phyloP scores from a whole-genome alignment of 1,140 invertebrate species.

The Ceratosolen fusciceps region DNA sequence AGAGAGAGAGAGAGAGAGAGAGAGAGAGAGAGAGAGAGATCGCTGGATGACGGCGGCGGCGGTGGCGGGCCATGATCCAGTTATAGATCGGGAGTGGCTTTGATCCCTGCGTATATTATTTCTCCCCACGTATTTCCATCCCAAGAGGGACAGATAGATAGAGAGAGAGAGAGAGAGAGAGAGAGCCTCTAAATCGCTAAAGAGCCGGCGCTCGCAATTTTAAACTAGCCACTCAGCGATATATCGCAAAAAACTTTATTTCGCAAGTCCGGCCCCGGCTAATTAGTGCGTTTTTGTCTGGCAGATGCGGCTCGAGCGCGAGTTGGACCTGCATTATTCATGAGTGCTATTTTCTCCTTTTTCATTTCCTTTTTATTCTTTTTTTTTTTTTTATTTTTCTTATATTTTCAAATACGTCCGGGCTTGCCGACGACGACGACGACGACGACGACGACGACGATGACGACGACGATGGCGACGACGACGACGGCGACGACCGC shows the following conservation, averaged over 20 bases:
- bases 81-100: slow-evolving; percentile 27
- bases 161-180: too few species aligned
- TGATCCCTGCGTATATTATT: slow-evolving; percentile 29
- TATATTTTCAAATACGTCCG: not conserved
- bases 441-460: too few species aligned
- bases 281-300: slow-evolving; percentile 27
- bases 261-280: not conserved
- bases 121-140: not conserved
- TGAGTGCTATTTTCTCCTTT: slow-evolving; percentile 22
- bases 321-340: slow-evolving; percentile 16
- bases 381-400: too few species aligned
- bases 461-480: too few species aligned
- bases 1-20: too few species aligned
- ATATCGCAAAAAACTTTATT: slow-evolving; percentile 22
- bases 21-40: slow-evolving; percentile 14
- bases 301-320: not conserved
- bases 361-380: too few species aligned
- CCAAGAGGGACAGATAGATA: too few species aligned
- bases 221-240: not conserved
- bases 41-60: not conserved
- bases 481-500: too few species aligned
- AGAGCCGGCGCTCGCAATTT: not conserved
- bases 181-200: too few species aligned
- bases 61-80: not conserved
- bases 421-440: too few species aligned